These are phyloP conservation scores for Brachymystax lenok DNA, from an alignment of 2,797 vertebrate species.

Conservation along the genomic window DNA sequence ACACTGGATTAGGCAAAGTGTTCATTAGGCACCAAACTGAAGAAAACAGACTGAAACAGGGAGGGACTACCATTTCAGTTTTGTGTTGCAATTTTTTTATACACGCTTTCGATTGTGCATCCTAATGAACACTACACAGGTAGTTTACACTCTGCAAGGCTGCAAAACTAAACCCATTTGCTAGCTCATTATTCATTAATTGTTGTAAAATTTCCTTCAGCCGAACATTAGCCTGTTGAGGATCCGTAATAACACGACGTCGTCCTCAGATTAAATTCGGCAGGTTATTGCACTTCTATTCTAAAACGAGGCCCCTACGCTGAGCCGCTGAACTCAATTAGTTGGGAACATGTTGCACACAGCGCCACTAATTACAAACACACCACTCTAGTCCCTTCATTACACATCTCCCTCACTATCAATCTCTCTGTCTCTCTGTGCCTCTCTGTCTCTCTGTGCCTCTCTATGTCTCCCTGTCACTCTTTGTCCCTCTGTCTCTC, in stretches of 20 bases:
- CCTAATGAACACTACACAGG: not conserved
- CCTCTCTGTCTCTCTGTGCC: too few relatives aligned
- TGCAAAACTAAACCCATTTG: not conserved
- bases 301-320: slow-evolving; percentile 21
- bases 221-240: slow-evolving; percentile 1
- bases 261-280: slow-evolving; percentile 14
- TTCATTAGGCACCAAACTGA: not conserved
- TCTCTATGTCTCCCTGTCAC: too few relatives aligned
- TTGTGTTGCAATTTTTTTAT: not conserved
- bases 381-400: slow-evolving; percentile 10
- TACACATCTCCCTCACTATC: slow-evolving; percentile 4
- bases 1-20: slow-evolving; percentile 20
- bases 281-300: slow-evolving; percentile 25
- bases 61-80: not conserved
- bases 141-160: not conserved
- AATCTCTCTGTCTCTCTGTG: not conserved
- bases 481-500: too few relatives aligned
- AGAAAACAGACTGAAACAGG: not conserved
- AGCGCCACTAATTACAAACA: slow-evolving; percentile 30
- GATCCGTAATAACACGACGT: slow-evolving; percentile 18
- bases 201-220: not conserved
- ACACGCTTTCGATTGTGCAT: too few relatives aligned
- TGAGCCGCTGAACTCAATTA: slow-evolving; percentile 24
- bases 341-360: slow-evolving; percentile 16
- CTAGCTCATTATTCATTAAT: not conserved